Evolutionary conservation across 2,888 invertebrate genomes (phyloP), one percentile per base, ranked within the genome.

Genomic region (Apocheima hispidaria): DNA sequence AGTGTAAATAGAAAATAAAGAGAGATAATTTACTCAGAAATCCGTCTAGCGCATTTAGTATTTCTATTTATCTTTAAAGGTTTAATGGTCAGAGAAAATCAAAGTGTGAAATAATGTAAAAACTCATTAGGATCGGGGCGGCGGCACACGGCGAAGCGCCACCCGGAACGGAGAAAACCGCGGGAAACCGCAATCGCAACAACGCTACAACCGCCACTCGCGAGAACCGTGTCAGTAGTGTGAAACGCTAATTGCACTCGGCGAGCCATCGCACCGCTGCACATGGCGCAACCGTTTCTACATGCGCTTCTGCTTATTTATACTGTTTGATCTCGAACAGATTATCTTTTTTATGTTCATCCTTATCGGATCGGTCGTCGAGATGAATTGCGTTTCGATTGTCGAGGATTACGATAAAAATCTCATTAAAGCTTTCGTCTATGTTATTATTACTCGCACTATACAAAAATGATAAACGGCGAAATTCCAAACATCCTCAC

Each of bases 171-270:
- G 92, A 81, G 91, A 90, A 92, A 91, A 87, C 84, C 86, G 86
- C 90, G 89, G 89, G 88, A 90, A 91, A 92, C 92, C 92, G 92
- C 92, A 91, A 91, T 83, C 83, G 83, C 78, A 84, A 77, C 82
- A 84, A 75, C 83, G 81, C 74, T 76, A 78, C 78, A 77, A 81
- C 78, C 84, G 84, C 86, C 85, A 78, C 79, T 79, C 85, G 85
- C 86, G 88, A 88, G 90, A 92, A 92, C 89, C 91, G 91, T 92
- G 92, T 92, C 91, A 92, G 89, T 92, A 90, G 92, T 90, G 91
- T 90, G 88, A 90, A 90, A 89, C 87, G 85, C 86, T 91, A 91
- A 90, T 91, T 90, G 86, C 88, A 78, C 77, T 74, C 78, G 75
- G 82, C 82, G 78, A 86, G 81, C 83, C 79, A 83, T 82, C 78